phyloP scores from a whole-genome alignment of 1,140 invertebrate species.

The Papilio machaon region DNA sequence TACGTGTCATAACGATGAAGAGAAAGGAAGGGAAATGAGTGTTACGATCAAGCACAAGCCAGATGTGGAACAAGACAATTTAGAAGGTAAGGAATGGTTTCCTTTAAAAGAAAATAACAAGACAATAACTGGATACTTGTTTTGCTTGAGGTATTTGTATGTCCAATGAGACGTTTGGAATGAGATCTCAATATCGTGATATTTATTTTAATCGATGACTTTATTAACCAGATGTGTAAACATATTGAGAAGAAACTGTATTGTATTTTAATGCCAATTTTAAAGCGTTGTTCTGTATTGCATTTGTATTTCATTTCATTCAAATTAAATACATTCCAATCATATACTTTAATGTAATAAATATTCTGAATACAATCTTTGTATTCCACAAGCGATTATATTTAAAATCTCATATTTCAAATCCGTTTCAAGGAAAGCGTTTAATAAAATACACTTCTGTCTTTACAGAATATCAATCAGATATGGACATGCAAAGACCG shows the following conservation, averaged over 20 bases:
- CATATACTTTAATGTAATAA: slow-evolving; percentile 6
- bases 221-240: slow-evolving; percentile 71
- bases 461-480: slow-evolving; percentile 75
- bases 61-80: slow-evolving; percentile 51
- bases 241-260: slow-evolving; percentile 47
- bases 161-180: not conserved
- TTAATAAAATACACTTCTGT: slow-evolving; percentile 12
- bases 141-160: not conserved
- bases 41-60: slow-evolving; percentile 64
- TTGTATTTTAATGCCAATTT: slow-evolving; percentile 54
- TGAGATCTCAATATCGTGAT: slow-evolving; percentile 53
- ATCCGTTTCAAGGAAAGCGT: slow-evolving; percentile 5
- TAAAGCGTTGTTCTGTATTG: slow-evolving; percentile 38
- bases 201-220: slow-evolving; percentile 66
- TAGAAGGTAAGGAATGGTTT: slow-evolving; percentile 55
- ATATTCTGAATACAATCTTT: slow-evolving; percentile 10
- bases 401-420: not conserved
- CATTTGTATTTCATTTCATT: not conserved
- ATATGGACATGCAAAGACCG: slow-evolving; percentile 58
- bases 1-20: slow-evolving; percentile 66
- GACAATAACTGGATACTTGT: not conserved
- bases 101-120: slow-evolving; percentile 17
- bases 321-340: slow-evolving; percentile 11
- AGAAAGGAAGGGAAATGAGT: slow-evolving; percentile 58
- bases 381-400: not conserved